Evolutionary conservation across 92 coral and sea anemone genomes (phyloP).

Genomic region (Virgularia gustaviana): DNA sequence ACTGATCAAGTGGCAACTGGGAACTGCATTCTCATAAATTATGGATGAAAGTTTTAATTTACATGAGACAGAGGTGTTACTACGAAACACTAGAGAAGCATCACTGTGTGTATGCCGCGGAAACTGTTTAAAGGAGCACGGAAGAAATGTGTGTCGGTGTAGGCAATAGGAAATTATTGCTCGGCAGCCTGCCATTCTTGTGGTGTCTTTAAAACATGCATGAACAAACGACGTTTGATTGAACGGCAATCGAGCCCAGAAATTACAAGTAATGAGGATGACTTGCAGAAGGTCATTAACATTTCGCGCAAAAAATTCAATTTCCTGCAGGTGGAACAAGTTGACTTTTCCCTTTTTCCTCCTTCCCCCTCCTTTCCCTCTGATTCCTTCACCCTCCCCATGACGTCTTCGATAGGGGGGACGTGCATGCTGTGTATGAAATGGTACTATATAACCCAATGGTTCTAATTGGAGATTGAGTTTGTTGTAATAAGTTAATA

Average conservation of each 20-base stretch:
- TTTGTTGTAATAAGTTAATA: not conserved
- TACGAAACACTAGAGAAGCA: not conserved
- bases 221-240: not conserved
- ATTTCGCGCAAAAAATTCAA: no score
- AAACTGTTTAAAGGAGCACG: not conserved
- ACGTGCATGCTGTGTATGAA: no score
- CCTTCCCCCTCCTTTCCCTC: no score
- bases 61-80: not conserved
- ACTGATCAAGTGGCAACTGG: no score
- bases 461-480: not conserved
- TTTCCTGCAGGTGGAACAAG: no score
- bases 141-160: not conserved
- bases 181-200: conserved; percentile 2
- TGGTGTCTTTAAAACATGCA: not conserved
- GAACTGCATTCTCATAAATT: no score
- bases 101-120: not conserved
- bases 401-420: no score
- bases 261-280: not conserved
- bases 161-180: not conserved
- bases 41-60: conserved; percentile 22
- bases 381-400: no score
- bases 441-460: not conserved
- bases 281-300: not conserved
- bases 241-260: not conserved
- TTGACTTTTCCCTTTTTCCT: no score